phyloP scores from a whole-genome alignment of 2,888 invertebrate species.

The Nudaria mundana region DNA sequence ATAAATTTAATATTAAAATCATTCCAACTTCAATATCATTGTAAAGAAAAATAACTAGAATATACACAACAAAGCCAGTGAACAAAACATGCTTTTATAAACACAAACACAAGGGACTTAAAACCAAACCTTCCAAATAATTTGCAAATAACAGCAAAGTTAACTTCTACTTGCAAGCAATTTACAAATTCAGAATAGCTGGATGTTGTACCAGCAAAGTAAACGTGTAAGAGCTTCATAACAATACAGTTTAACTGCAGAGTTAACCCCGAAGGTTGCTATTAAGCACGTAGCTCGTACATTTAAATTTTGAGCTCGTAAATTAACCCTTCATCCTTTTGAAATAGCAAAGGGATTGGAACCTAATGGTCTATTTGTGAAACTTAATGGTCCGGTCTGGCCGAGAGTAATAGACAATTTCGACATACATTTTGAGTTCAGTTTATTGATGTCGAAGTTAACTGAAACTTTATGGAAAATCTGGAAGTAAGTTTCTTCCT shows the following conservation, averaged over 20 bases:
- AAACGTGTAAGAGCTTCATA: constrained; percentile 53
- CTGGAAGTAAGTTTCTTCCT: too few species aligned
- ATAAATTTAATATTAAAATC: too few species aligned
- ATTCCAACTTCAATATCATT: too few species aligned
- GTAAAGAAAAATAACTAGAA: too few species aligned
- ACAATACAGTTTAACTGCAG: constrained; percentile 70
- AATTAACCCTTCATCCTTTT: constrained; percentile 81
- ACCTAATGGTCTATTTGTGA: constrained; percentile 80
- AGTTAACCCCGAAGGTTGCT: constrained; percentile 71
- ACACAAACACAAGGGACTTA: constrained; percentile 17
- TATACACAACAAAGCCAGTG: too few species aligned
- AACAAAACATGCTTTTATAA: constrained; percentile 5
- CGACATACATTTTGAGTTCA: constrained; percentile 69
- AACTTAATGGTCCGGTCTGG: constrained; percentile 74
- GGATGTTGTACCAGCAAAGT: constrained; percentile 29
- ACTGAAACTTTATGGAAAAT: constrained; percentile 42
- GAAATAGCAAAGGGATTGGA: constrained; percentile 79
- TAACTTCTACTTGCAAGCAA: constrained; percentile 31
- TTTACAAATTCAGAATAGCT: constrained; percentile 32
- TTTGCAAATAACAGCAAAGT: constrained; percentile 29
- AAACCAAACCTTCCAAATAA: constrained; percentile 30
- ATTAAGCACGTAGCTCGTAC: constrained; percentile 77
- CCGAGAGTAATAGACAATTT: constrained; percentile 74
- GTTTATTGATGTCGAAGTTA: constrained; percentile 57
- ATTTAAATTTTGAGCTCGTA: constrained; percentile 80